Base-by-base conservation (phyloP, 1,140 invertebrate genomes). In the Linepithema humile region DNA sequence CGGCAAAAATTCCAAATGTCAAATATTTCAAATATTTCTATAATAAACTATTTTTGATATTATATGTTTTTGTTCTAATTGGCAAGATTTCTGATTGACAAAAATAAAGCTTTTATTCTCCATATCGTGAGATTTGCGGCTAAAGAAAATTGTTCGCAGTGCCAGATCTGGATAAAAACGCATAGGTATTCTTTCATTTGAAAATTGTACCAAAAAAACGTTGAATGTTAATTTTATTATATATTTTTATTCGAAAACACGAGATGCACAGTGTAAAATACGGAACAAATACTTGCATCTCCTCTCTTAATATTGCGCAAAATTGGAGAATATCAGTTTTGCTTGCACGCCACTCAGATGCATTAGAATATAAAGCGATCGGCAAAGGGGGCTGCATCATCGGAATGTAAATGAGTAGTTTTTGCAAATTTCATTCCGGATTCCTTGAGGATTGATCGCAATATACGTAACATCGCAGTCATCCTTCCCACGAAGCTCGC, bases 201-300 rank as follows among this genome's bases (percentile, higher is more conserved):
- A 7, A 38, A 72, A 72, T 72, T 55, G 3, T 35, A 72, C 55
- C 55, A n/a, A n/a, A 55, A 72, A 72, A 55, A 72, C n/a, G 69
- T 15, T 32, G 12, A 5, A 9, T 5, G 45, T 10, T 55, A 72
- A 72, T 72, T 72, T 72, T 72, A 55, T 72, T 55, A 72, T 32
- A 10, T 38, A 55, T 48, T 38, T 72, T 72, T 38, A 17, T 3
- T 29, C 48, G 20, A n/a, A 72, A 72, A 72, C 48, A 32, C 26
- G 64, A 72, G 2, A 32, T n/a, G 20, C 26, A 50, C 45, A 50
- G 48, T 50, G 9, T 55, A 38, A 72, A 35, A 70, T 70, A 35
- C n/a, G 53, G 20, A 55, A 72, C 55, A 72, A 72, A 48, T 55
- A 35, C 55, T 32, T 35, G 2, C 12, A 20, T 55, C 10, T 50